A percentile compares a stretch with the other conserved stretches of the same genome.
These are phyloP conservation scores for Trematocara marginatum DNA, from an alignment of 2,113 vertebrate species.

Conservation along the genomic window DNA sequence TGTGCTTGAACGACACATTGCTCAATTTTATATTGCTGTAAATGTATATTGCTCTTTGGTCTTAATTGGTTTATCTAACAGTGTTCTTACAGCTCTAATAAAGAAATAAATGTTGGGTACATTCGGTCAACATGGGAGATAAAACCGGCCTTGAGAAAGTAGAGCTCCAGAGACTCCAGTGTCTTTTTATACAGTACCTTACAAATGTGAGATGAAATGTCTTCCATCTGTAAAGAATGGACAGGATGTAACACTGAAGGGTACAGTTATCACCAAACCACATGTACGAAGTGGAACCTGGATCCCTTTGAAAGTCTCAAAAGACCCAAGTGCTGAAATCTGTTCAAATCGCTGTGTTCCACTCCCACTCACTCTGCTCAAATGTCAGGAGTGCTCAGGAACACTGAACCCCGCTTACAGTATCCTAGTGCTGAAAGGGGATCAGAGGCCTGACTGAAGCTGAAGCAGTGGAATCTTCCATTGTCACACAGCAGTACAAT, in stretches of 20 bases:
- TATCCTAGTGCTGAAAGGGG: background rate
- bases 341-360: conserved; percentile 14
- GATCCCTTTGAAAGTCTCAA: conserved; percentile 13
- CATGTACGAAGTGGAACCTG: background rate
- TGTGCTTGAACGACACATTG: background rate
- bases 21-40: background rate
- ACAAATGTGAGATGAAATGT: conserved; percentile 1
- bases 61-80: background rate
- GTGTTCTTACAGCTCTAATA: background rate
- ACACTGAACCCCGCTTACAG: background rate
- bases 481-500: background rate
- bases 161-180: background rate
- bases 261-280: background rate
- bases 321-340: conserved; percentile 10
- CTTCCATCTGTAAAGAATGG: background rate
- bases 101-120: background rate
- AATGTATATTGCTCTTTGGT: background rate
- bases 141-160: background rate
- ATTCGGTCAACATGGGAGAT: background rate
- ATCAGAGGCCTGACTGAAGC: conserved; percentile 6
- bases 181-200: background rate
- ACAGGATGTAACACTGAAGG: conserved; percentile 3
- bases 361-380: background rate
- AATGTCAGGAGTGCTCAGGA: conserved; percentile 10
- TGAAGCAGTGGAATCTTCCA: background rate